These are phyloP conservation scores for Chelonus insularis DNA, from an alignment of 1,140 invertebrate genomes.

Conservation along the genomic window DNA sequence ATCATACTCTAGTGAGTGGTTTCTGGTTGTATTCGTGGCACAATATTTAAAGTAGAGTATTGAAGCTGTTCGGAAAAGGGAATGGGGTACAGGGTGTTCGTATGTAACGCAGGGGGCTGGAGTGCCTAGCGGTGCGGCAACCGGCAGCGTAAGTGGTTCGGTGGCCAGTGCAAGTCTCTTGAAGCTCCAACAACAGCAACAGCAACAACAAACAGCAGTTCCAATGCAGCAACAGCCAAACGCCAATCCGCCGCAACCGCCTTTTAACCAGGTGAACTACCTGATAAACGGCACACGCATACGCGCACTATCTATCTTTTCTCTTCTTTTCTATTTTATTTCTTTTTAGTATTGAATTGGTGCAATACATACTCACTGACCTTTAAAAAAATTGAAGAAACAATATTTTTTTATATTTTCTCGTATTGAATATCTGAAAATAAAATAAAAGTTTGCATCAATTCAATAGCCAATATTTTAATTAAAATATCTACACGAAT, in stretches of 20 bases:
- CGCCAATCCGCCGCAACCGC: slow-evolving; percentile 54
- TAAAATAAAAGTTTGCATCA: too few relatives aligned
- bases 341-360: background rate
- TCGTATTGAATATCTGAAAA: too few relatives aligned
- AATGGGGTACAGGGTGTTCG: slow-evolving; percentile 48
- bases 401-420: too few relatives aligned
- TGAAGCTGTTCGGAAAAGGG: slow-evolving; percentile 28
- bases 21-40: background rate
- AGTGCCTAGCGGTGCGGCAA: slow-evolving; percentile 50
- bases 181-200: slow-evolving; percentile 58
- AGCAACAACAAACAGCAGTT: slow-evolving; percentile 48
- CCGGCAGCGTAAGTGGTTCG: slow-evolving; percentile 54
- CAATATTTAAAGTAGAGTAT: slow-evolving; percentile 5
- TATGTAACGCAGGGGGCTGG: slow-evolving; percentile 54
- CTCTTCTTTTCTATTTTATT: background rate
- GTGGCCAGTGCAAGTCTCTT: slow-evolving; percentile 57
- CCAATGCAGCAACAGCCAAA: slow-evolving; percentile 53
- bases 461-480: too few relatives aligned
- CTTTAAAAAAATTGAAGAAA: too few relatives aligned
- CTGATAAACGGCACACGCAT: slow-evolving; percentile 37
- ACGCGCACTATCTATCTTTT: slow-evolving; percentile 2
- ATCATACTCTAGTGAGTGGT: background rate
- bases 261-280: slow-evolving; percentile 58
- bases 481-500: too few relatives aligned
- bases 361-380: too few relatives aligned